A percentile compares a stretch with the other conserved stretches of the same genome.
Evolutionary conservation across 2,888 invertebrate genomes (phyloP).

Genomic region (Aethes cnicana): DNA sequence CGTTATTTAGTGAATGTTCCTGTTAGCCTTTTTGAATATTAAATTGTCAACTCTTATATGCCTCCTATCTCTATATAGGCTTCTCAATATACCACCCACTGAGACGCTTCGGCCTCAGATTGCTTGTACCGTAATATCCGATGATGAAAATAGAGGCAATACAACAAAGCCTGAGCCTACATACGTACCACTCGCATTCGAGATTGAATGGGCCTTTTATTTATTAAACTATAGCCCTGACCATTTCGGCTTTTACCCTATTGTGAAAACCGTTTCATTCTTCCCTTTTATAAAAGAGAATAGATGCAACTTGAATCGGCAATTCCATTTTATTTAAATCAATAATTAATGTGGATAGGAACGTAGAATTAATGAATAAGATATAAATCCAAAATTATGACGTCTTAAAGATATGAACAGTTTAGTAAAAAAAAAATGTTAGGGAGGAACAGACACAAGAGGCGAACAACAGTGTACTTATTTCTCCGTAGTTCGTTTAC

Average conservation of each 20-base stretch:
- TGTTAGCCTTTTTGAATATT: background rate
- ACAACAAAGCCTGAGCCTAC: background rate
- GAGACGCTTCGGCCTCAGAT: conserved; percentile 15
- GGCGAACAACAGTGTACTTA: too few relatives aligned
- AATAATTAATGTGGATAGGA: too few relatives aligned
- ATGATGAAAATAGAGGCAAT: conserved; percentile 13
- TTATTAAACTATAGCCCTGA: background rate
- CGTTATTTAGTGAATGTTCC: too few relatives aligned
- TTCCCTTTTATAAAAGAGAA: background rate
- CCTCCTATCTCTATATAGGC: background rate
- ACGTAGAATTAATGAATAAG: too few relatives aligned
- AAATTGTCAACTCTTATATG: background rate
- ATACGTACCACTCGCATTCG: background rate
- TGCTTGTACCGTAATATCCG: conserved; percentile 15
- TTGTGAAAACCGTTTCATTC: background rate
- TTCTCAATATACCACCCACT: conserved; percentile 15
- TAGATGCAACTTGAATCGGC: too few relatives aligned
- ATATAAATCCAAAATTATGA: too few relatives aligned
- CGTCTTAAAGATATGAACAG: too few relatives aligned
- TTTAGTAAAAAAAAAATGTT: too few relatives aligned
- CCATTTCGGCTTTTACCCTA: background rate
- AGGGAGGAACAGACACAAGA: too few relatives aligned
- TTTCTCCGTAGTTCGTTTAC: too few relatives aligned
- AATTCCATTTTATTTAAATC: too few relatives aligned
- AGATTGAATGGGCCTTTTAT: background rate